Conservation (phyloP, 2,888 invertebrate genomes). For the Anorthoa munda region DNA sequence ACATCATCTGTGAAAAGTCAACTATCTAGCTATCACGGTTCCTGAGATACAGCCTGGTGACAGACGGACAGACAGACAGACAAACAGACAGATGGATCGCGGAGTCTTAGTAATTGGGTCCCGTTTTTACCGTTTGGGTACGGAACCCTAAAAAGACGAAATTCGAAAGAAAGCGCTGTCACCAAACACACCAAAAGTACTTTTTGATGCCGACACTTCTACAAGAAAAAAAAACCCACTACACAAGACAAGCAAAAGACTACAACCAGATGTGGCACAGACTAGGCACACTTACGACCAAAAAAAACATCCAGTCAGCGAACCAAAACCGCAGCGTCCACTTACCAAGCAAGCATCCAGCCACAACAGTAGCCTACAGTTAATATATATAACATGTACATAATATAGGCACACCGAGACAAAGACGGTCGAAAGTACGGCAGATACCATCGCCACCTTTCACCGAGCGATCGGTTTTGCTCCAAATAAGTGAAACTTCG, state of each 20-base stretch:
- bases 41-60: too few species aligned
- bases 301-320: slow-evolving; percentile 28
- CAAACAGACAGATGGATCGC: too few species aligned
- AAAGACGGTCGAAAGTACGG: slow-evolving; percentile 67
- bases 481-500: slow-evolving; percentile 74
- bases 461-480: slow-evolving; percentile 73
- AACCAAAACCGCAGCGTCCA: slow-evolving; percentile 49
- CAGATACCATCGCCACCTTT: slow-evolving; percentile 73
- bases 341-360: slow-evolving; percentile 30
- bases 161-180: neutral
- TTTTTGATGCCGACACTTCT: neutral
- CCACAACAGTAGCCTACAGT: slow-evolving; percentile 40
- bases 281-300: neutral
- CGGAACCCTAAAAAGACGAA: too few species aligned
- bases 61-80: too few species aligned
- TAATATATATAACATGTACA: slow-evolving; percentile 20
- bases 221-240: neutral
- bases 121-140: too few species aligned
- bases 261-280: slow-evolving; percentile 12
- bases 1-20: too few species aligned
- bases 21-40: too few species aligned
- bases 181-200: neutral
- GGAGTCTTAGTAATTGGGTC: too few species aligned
- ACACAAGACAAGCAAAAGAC: slow-evolving; percentile 9
- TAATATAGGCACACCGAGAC: slow-evolving; percentile 53